These are phyloP conservation scores for Homarus americanus DNA, from an alignment of 1,140 invertebrate species.

Conservation along the genomic window DNA sequence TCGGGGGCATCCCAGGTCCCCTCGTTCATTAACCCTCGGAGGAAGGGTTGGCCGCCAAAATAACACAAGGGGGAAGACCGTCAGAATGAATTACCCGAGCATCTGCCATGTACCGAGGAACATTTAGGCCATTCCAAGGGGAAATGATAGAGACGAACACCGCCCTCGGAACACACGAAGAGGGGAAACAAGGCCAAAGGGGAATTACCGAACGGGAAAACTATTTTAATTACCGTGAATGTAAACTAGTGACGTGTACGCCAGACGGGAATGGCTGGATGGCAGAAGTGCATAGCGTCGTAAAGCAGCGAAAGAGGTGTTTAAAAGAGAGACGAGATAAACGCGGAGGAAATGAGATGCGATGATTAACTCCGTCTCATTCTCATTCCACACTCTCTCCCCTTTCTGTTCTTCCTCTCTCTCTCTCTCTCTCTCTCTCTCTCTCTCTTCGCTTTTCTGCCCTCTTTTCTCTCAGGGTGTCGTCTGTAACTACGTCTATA, in stretches of 20 bases:
- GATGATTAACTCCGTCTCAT: not conserved
- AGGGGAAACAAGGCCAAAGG: constrained; percentile 14
- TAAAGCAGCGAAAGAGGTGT: not conserved
- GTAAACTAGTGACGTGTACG: not conserved
- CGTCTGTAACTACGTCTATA: too few relatives aligned
- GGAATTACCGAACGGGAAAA: not conserved
- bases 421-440: not conserved
- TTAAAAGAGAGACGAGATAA: not conserved
- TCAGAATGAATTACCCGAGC: constrained; percentile 21
- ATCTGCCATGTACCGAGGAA: constrained; percentile 17
- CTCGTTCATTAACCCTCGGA: constrained; percentile 28
- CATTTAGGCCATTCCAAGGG: constrained; percentile 32
- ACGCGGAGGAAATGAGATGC: not conserved
- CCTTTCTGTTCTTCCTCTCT: not conserved
- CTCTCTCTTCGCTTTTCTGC: not conserved
- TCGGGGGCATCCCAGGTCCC: not conserved
- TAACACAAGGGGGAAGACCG: constrained; percentile 26
- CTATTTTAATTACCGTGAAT: not conserved
- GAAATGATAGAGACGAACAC: constrained; percentile 24
- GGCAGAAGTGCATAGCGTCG: not conserved
- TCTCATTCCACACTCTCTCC: not conserved
- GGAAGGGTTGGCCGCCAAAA: constrained; percentile 26
- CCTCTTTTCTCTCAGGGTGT: too few relatives aligned
- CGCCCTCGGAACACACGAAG: constrained; percentile 20
- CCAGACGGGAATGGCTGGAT: not conserved